A percentile compares a stretch with the other conserved stretches of the same genome.
phyloP scores from a whole-genome alignment of 2,113 vertebrate species.

The Hypocryptadius cinnamomeus region DNA sequence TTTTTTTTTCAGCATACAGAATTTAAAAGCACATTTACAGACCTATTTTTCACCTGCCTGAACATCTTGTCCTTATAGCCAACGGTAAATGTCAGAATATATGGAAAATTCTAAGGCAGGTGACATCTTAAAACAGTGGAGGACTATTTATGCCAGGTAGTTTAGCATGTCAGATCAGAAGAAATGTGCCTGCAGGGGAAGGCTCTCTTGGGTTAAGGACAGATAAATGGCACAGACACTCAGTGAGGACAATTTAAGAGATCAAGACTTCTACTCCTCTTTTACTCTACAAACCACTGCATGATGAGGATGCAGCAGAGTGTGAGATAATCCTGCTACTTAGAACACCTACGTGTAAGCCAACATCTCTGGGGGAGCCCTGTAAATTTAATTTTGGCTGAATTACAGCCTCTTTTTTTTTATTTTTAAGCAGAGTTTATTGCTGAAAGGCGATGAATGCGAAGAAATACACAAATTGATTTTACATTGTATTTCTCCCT shows the following conservation, averaged over 20 bases:
- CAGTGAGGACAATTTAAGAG: neutral
- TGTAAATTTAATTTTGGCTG: neutral
- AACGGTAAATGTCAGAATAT: slow-evolving; percentile 1
- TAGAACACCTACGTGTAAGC: neutral
- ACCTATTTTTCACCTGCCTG: neutral
- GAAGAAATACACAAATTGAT: neutral
- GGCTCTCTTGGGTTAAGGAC: neutral
- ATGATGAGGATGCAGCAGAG: neutral
- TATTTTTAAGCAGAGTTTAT: neutral
- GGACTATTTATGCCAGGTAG: slow-evolving; percentile 3
- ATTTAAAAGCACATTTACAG: neutral
- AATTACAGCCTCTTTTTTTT: neutral
- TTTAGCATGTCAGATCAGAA: neutral
- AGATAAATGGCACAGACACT: neutral
- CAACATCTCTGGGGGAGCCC: neutral
- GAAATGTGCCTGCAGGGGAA: neutral
- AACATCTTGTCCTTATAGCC: neutral
- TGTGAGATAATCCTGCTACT: neutral
- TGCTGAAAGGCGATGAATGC: neutral
- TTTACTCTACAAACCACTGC: neutral
- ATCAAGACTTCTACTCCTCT: neutral
- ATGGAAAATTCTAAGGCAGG: slow-evolving; percentile 26
- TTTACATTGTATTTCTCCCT: slow-evolving; percentile 16
- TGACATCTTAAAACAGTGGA: neutral
- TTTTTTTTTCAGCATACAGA: neutral